phyloP scores from a whole-genome alignment of 2,888 invertebrate species.

The Spisula solida region DNA sequence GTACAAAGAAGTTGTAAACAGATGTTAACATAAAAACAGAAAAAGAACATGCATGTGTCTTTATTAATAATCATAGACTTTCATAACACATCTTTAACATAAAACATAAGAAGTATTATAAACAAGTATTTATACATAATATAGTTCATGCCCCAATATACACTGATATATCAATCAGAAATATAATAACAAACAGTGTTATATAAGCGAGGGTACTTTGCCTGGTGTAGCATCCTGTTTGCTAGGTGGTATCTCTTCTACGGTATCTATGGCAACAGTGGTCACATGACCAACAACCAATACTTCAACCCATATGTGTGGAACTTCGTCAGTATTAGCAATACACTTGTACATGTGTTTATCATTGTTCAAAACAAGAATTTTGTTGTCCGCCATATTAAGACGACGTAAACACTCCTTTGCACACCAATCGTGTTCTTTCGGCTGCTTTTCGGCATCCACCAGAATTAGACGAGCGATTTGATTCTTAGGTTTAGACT shows the following conservation, averaged over 20 bases:
- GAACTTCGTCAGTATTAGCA: conserved; percentile 59
- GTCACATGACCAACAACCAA: conserved; percentile 61
- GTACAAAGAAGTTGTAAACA: too few species aligned
- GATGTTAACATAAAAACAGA: too few species aligned
- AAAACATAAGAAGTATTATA: too few species aligned
- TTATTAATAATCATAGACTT: too few species aligned
- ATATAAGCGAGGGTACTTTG: conserved; percentile 51
- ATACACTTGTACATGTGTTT: conserved; percentile 45
- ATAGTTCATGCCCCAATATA: too few species aligned
- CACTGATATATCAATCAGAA: too few species aligned
- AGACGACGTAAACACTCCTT: conserved; percentile 54
- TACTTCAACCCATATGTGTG: conserved; percentile 64
- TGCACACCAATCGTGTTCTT: conserved; percentile 64
- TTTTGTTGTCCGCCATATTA: conserved; percentile 63
- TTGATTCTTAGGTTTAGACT: conserved; percentile 61
- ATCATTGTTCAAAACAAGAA: conserved; percentile 57
- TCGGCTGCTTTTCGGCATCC: conserved; percentile 54
- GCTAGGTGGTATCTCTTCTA: conserved; percentile 55
- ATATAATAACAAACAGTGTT: not conserved
- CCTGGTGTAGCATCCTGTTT: conserved; percentile 62
- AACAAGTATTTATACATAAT: too few species aligned
- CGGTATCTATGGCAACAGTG: conserved; percentile 63
- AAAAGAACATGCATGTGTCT: too few species aligned
- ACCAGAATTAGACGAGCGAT: conserved; percentile 63
- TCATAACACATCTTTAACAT: too few species aligned